Evolutionary conservation across 2,888 invertebrate genomes (phyloP), one percentile per base, ranked within the genome.

Genomic region (Brenthis daphne): DNA sequence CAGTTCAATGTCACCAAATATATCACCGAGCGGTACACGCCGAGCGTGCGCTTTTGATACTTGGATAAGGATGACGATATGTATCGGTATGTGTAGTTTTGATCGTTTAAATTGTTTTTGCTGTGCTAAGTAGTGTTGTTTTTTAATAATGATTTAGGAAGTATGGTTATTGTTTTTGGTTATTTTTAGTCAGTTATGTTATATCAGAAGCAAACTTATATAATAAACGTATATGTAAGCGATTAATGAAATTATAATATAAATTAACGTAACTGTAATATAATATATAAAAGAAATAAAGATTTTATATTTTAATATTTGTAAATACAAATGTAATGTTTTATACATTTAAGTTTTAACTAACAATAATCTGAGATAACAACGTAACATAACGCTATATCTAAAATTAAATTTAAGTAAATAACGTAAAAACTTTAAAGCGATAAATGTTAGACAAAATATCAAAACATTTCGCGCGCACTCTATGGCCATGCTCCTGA

Each of bases 1-100:
- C 90, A 77, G 92, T 92, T 92, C 92, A 92, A 92, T 92, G 92
- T 92, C 92, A 92, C 92, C 92, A 92, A 92, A 92, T 92, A 91
- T 92, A 91, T 92, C 92, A 90, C 90, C 85, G 57, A 43, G 37
- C 37, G 37, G 73, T 78, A 68, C 79, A 80, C 77, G 68, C 58
- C 77, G 83, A 71, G 63, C 75, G 74, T 47, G 13, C 55, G 13
- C 24, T 67, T 77, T 89, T 89, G 87, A 83, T 86, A 86, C 85
- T 89, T 82, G 65, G 57, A 67, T 69, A 70, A 68, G 67, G 61
- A 65, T 57, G 56, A 63, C 51, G 37, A 20, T 53, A 53, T 53
- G 53, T 63, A 13, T 37, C 20, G 24, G 51, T 53, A 3, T 47
- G 58, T 29, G 11, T 43, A 16, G 53, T 66, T 66, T 66, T 66